Conservation (phyloP, 2,797 vertebrate genomes). For the Coregonus ussuriensis region DNA sequence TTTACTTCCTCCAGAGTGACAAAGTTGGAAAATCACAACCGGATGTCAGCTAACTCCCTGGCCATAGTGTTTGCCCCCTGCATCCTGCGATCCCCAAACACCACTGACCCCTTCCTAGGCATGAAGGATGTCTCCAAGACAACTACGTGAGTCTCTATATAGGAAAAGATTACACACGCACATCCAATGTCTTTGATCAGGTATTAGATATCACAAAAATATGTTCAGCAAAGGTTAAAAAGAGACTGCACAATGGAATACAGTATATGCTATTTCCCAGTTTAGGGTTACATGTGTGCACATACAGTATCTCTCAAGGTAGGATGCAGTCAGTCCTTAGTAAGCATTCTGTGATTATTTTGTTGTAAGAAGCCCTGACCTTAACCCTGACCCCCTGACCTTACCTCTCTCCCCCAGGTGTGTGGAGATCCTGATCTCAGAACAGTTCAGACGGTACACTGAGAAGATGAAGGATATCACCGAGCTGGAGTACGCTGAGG, state of each 20-base stretch:
- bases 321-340: background rate
- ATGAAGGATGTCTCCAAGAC: conserved; percentile 95
- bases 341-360: background rate
- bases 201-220: no score
- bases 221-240: no score
- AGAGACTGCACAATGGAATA: no score
- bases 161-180: conserved; percentile 44
- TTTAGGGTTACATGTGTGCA: background rate
- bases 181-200: no score
- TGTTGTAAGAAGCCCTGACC: background rate
- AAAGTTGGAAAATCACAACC: conserved; percentile 88
- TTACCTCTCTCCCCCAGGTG: conserved; percentile 74
- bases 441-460: conserved; percentile 90
- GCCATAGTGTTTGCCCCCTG: conserved; percentile 97
- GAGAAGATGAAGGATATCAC: conserved; percentile 94
- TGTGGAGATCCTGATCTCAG: conserved; percentile 91
- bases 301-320: background rate
- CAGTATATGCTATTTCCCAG: no score
- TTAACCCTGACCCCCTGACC: background rate
- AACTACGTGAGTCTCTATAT: conserved; percentile 83
- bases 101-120: conserved; percentile 86
- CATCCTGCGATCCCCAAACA: conserved; percentile 87
- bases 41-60: conserved; percentile 89
- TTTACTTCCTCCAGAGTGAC: conserved; percentile 81
- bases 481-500: conserved; percentile 89